These are phyloP conservation scores for Scylla paramamosain DNA, from an alignment of 1,140 invertebrate species.

Conservation along the genomic window DNA sequence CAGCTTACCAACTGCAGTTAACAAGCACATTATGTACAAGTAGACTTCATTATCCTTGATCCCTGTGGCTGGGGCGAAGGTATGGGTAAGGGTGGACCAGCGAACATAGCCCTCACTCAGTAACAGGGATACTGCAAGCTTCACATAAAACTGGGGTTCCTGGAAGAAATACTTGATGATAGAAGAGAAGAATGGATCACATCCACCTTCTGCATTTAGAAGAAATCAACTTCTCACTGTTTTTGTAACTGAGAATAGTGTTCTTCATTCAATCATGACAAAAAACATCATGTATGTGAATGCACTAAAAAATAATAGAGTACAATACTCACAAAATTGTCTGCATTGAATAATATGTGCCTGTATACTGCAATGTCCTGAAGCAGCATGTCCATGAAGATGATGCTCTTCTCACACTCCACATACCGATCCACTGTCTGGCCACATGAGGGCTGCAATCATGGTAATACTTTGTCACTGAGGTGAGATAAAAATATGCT, in stretches of 20 bases:
- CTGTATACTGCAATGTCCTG: slow-evolving; percentile 65
- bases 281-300: too few relatives aligned
- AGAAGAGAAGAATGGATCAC: too few relatives aligned
- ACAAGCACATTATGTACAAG: slow-evolving; percentile 63
- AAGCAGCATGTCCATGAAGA: slow-evolving; percentile 69
- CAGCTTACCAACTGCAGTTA: slow-evolving; percentile 53
- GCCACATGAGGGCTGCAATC: slow-evolving; percentile 43
- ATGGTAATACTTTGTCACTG: neutral
- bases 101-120: slow-evolving; percentile 63
- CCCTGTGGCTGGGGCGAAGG: slow-evolving; percentile 8
- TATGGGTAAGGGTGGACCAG: slow-evolving; percentile 38
- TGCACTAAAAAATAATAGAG: neutral
- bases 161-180: neutral
- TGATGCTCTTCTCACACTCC: slow-evolving; percentile 69
- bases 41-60: slow-evolving; percentile 66
- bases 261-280: too few relatives aligned
- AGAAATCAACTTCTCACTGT: too few relatives aligned
- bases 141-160: slow-evolving; percentile 62
- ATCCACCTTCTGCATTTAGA: too few relatives aligned
- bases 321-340: slow-evolving; percentile 67
- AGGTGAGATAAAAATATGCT: too few relatives aligned
- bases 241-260: too few relatives aligned
- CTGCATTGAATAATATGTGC: slow-evolving; percentile 67
- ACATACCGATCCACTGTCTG: slow-evolving; percentile 61
- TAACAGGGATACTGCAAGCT: slow-evolving; percentile 55